These are phyloP conservation scores for Erpobdella octoculata DNA, from an alignment of 2,888 invertebrate genomes.

Conservation along the genomic window DNA sequence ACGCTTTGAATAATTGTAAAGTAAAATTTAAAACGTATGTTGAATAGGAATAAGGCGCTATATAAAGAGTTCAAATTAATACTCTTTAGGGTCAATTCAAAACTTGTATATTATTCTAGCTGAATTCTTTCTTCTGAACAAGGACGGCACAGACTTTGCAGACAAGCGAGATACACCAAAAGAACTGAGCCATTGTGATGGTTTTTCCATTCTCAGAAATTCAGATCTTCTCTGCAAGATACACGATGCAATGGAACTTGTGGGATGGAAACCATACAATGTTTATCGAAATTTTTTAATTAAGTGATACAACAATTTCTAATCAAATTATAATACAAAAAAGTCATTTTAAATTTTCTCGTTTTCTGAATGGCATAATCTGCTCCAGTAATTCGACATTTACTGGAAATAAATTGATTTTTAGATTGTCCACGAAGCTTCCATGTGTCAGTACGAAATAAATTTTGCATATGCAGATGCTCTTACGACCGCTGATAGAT, in stretches of 20 bases:
- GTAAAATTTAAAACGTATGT: no score
- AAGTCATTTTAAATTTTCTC: no score
- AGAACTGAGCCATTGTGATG: neutral
- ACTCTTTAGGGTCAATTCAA: no score
- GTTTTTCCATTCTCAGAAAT: neutral
- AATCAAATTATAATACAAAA: no score
- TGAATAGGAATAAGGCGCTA: no score
- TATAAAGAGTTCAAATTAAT: no score
- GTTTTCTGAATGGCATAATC: no score
- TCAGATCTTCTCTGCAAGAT: neutral
- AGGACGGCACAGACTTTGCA: neutral
- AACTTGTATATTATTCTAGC: no score
- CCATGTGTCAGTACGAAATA: constrained; percentile 20
- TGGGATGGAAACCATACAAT: neutral
- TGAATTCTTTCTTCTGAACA: neutral
- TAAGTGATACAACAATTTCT: no score
- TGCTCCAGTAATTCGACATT: no score
- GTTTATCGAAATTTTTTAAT: neutral
- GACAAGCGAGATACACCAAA: neutral
- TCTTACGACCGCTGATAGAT: constrained; percentile 36
- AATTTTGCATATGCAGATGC: constrained; percentile 36
- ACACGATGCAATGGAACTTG: neutral
- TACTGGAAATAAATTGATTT: no score
- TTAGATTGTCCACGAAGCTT: neutral
- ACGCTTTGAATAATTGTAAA: no score